Base-by-base conservation (phyloP, 2,888 invertebrate species). In the Leptinotarsa rubiginosa region DNA sequence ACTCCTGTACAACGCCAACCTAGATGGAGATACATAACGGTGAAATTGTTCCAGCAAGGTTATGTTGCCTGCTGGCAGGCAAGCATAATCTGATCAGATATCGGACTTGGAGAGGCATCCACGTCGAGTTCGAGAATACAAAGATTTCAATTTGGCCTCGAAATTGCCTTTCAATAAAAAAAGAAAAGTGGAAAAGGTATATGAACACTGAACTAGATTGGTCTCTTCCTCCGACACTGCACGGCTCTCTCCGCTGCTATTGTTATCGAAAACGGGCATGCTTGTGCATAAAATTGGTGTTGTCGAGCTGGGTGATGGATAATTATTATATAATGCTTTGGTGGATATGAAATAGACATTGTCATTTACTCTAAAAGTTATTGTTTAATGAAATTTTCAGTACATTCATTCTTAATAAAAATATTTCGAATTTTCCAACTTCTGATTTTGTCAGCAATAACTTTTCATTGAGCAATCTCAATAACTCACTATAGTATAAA, bases 91-190 rank as follows among this genome's bases (percentile, higher is more conserved):
- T 85, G 86, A 87, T 86, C 86, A 86, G 86, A 87, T 86, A 86
- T 86, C 86, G 86, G 85, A 84, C 86, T 84, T 85, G 85, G 85
- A 86, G 86, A 83, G 87, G 86, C 85, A 85, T 86, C 85, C 83
- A 78, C 85, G 85, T 85, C 85, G 86, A 85, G 84, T 85, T 86
- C 62, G 84, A 84, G 86, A 86, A 86, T 86, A 87, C 86, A 87
- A 87, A 87, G 87, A 87, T 87, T 87, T 87, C 87, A 87, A 87
- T 87, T 87, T 87, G 85, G 87, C 82, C 84, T 83, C 83, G 87
- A 87, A 87, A 87, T 87, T 87, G 87, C 86, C 87, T 87, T 87
- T 86, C 86, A 85, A 86, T 86, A 85, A 86, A 86, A 41, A 85
- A 84, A 82, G 84, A 86, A 86, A 85, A 85, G 85, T 82, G 85